Percentiles rank a stretch among this genome's conserved stretches.
Conservation (phyloP, 2,113 vertebrate species). For the Ailurus styani region DNA sequence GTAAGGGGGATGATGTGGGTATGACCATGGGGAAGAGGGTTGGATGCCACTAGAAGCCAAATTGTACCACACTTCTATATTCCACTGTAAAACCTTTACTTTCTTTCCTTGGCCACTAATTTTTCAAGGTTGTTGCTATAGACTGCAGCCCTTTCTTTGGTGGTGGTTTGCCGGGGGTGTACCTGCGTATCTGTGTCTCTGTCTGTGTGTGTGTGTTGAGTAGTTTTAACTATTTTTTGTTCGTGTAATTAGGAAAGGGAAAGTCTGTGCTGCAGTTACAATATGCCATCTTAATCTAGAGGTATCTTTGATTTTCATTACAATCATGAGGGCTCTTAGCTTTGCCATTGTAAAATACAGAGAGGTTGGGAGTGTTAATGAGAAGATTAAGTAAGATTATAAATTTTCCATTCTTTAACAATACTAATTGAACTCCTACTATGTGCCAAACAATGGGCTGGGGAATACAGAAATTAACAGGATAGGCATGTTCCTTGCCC, state of each 20-base stretch:
- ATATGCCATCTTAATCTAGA: neutral
- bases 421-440: neutral
- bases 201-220: rapidly evolving
- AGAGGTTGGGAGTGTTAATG: neutral
- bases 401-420: neutral
- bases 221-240: neutral
- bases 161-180: neutral
- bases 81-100: neutral
- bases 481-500: neutral
- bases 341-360: conserved; percentile 6
- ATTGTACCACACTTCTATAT: neutral
- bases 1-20: neutral
- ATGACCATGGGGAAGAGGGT: neutral
- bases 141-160: neutral
- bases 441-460: neutral
- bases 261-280: neutral
- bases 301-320: neutral
- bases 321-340: neutral
- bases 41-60: neutral
- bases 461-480: neutral
- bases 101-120: neutral
- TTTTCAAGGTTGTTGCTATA: neutral
- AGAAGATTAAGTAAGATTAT: neutral
- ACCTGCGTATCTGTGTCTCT: neutral
- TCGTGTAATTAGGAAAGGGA: neutral